phyloP scores from a whole-genome alignment of 92 coral and sea anemone species.

The Epizoanthus scotinus region DNA sequence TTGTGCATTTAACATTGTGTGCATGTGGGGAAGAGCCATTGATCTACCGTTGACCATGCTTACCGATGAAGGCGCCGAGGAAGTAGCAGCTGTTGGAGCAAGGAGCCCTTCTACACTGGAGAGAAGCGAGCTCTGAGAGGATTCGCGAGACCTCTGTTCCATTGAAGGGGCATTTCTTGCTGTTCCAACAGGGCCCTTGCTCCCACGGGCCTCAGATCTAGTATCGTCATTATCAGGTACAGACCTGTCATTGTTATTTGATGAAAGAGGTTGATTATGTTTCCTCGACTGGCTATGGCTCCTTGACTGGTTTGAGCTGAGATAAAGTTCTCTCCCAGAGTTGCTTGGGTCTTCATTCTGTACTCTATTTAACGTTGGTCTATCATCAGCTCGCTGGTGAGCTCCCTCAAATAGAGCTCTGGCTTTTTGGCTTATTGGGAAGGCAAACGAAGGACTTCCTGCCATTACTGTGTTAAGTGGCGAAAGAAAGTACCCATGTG shows the following conservation, averaged over 20 bases:
- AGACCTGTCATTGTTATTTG: not conserved
- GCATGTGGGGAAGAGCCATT: slow-evolving; percentile 60
- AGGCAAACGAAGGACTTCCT: not conserved
- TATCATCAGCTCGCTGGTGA: not conserved
- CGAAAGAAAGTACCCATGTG: slow-evolving; percentile 58
- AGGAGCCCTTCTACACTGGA: slow-evolving; percentile 19
- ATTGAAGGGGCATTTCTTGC: not conserved
- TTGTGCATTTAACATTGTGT: slow-evolving; percentile 51
- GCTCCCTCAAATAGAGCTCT: slow-evolving; percentile 4
- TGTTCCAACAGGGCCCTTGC: not conserved
- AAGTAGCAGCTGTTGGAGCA: not conserved
- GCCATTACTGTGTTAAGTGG: slow-evolving; percentile 60
- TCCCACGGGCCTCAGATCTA: no score
- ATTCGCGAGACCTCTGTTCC: not conserved
- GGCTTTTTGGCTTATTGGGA: not conserved
- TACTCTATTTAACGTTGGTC: not conserved
- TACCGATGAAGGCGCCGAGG: not conserved
- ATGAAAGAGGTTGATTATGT: not conserved
- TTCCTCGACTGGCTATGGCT: slow-evolving; percentile 1
- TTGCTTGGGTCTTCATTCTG: not conserved
- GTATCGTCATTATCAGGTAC: no score
- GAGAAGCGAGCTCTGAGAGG: slow-evolving; percentile 6
- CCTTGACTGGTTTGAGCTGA: slow-evolving; percentile 1
- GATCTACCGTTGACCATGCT: slow-evolving; percentile 20
- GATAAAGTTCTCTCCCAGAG: slow-evolving; percentile 2